Base-by-base conservation (phyloP, 2,797 vertebrate genomes). In the Monodelphis domestica region DNA sequence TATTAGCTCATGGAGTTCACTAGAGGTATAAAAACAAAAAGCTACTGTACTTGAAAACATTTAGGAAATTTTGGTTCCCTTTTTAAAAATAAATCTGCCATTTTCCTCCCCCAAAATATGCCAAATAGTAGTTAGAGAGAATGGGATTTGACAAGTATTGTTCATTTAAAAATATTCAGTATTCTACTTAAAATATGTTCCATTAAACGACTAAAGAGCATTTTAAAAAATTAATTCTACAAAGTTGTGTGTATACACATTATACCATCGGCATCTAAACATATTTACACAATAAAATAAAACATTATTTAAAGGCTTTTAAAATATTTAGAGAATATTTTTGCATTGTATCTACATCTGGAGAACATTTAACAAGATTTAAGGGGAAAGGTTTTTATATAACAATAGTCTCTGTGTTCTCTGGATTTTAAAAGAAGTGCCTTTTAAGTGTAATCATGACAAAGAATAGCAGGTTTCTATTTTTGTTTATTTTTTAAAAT, bases 31-130 rank as follows among this genome's bases (percentile, higher is more conserved):
- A 78, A 11, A 63, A 29, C 53, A 53, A 91, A 96, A 93, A 90
- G 51, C 5, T 52, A 1, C 30, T 92, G 87, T 95, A 10, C 90
- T 92, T 70, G 87, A 0, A 89, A 11, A 55, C n/a, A 91, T 17
- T 93, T 21, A 87, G 51, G 5, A 95, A 95, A 94, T 91, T 57
- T 55, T 12, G 11, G 33, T 7, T 94, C 53, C 9, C 21, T n/a
- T 38, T 78, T 45, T 1, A 84, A 21, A 84, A 87, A 91, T 93
- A 92, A 94, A 88, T n/a, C 51, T 55, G 10, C 59, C n/a, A 91
- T 17, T 53, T 54, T 4, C 55, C 14, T 91, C 55, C 89, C 91
- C 87, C 92, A 93, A 92, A 96, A 93, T 95, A 70, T 51, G 56
- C 94, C 14, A 95, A 59, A 53, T 91, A n/a, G 24, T 57, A 89